A percentile compares a stretch with the other conserved stretches of the same genome.
phyloP scores from a whole-genome alignment of 2,888 invertebrate species.

The Oscheius sp. region DNA sequence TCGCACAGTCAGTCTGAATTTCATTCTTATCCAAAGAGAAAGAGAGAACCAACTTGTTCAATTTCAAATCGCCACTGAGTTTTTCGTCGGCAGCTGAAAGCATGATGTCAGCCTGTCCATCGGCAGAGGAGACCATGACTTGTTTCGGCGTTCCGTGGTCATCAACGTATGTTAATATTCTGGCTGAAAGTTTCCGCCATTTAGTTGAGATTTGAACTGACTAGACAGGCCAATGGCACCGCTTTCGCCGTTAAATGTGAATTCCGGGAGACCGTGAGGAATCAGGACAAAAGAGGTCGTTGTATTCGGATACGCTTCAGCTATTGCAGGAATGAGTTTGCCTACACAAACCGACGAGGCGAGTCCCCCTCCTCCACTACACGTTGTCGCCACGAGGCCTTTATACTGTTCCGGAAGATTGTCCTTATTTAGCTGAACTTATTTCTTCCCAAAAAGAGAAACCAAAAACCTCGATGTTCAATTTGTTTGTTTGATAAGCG shows the following conservation, averaged over 20 bases:
- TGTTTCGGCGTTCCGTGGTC: constrained; percentile 34
- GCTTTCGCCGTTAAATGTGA: constrained; percentile 59
- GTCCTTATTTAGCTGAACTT: constrained; percentile 46
- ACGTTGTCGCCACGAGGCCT: constrained; percentile 60
- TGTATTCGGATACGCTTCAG: constrained; percentile 59
- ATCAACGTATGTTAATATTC: constrained; percentile 63
- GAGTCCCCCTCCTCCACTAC: constrained; percentile 31
- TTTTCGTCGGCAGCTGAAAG: constrained; percentile 53
- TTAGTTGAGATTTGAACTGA: constrained; percentile 28
- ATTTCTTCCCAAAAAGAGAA: neutral
- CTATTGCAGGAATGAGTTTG: constrained; percentile 54
- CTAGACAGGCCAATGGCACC: constrained; percentile 61
- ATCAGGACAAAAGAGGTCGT: constrained; percentile 64
- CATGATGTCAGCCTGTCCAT: constrained; percentile 63
- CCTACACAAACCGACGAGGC: constrained; percentile 43
- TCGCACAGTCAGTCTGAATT: constrained; percentile 51
- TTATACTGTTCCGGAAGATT: constrained; percentile 55
- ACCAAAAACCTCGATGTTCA: constrained; percentile 54
- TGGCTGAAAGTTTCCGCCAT: constrained; percentile 44
- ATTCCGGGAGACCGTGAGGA: constrained; percentile 66
- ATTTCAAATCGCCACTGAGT: constrained; percentile 59
- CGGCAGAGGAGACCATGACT: constrained; percentile 65
- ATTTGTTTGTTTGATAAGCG: constrained; percentile 63
- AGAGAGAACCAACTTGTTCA: constrained; percentile 49
- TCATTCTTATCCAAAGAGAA: neutral